Evolutionary conservation across 1,140 invertebrate species (phyloP), one percentile per base, ranked within the genome.

Genomic region (Aphelinus atriplicis): DNA sequence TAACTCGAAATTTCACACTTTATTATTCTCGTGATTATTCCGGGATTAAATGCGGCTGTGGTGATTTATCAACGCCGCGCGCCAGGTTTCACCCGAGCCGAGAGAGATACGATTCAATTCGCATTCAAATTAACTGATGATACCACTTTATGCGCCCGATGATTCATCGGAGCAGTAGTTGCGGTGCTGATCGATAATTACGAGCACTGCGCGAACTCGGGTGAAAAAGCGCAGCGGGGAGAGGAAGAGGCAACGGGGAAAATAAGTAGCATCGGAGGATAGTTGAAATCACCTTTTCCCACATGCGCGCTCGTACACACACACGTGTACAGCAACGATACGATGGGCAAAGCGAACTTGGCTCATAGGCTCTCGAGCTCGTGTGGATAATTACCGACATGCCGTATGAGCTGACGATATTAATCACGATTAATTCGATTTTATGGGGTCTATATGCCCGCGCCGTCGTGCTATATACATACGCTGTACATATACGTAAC

Each of bases 341-440:
- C 3, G 10, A n/a, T 57, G 10, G 9, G 57, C 57, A 42, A 45
- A 9, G 53, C 55, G 66, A 61, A 9, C 57, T 60, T 45, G n/a
- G 56, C 60, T 50, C 57, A 73, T 48, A 42, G 43, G 61, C 26
- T 26, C 26, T 64, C 65, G 68, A 67, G 58, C 51, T 56, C 61
- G 4, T 64, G 60, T 61, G 69, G 58, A 64, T 69, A 70, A 75
- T 75, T 75, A 69, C 66, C 51, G 51, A 69, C 46, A 60, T 48
- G 51, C 60, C 53, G 58, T 51, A n/a, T 63, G 10, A n/a, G 62
- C 9, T 0, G 46, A 6, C 46, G 66, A 69, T 73, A 73, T 75
- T 69, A 75, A 75, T 75, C 58, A 75, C 73, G 73, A 69, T 75
- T 73, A 73, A 73, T 57, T 73, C 64, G 72, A 68, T 68, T 62